Evolutionary conservation across 2,797 vertebrate species (phyloP).

Genomic region (Phalloptychus januarius): DNA sequence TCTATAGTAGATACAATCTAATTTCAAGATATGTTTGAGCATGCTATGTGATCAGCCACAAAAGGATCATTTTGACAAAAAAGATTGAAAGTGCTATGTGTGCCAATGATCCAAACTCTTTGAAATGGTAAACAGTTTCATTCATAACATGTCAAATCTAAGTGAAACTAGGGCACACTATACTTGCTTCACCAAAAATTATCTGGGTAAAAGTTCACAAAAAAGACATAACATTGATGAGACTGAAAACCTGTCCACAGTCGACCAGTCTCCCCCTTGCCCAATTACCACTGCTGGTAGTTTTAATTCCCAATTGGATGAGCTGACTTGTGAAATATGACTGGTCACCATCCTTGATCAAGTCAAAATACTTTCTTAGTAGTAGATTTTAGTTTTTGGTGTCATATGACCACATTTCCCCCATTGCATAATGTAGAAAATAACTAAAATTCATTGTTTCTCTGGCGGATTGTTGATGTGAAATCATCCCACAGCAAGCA

Average conservation of each 20-base stretch:
- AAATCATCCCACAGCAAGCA: neutral
- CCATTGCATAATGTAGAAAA: neutral
- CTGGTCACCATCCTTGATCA: neutral
- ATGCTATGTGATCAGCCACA: neutral
- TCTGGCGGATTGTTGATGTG: neutral
- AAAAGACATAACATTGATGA: neutral
- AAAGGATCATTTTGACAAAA: neutral
- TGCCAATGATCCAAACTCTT: neutral
- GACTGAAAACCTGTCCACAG: neutral
- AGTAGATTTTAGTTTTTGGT: neutral
- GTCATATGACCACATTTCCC: neutral
- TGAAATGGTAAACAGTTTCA: neutral
- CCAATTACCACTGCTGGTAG: neutral
- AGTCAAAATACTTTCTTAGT: neutral
- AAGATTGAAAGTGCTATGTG: neutral
- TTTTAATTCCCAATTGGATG: neutral
- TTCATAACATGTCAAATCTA: neutral
- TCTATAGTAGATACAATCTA: neutral
- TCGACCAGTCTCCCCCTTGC: accelerated
- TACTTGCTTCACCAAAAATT: neutral
- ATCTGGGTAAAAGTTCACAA: neutral
- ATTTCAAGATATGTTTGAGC: neutral
- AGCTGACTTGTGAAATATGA: neutral
- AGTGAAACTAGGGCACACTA: neutral
- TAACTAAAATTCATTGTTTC: neutral